Evolutionary conservation across 2,888 invertebrate genomes (phyloP), one percentile per base, ranked within the genome.

Genomic region (Perizoma affinitatum): DNA sequence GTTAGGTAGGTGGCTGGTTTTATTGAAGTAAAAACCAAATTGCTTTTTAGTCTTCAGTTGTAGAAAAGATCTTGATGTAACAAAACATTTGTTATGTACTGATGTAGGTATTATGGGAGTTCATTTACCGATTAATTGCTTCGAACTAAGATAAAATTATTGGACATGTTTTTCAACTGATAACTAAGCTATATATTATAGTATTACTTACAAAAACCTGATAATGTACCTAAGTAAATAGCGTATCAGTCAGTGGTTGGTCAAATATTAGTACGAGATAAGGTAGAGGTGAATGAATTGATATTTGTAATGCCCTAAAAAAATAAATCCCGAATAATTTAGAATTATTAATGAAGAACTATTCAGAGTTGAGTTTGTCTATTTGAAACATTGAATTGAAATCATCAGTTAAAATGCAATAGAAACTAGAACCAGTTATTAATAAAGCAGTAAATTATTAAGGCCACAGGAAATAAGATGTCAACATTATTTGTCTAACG

Each of bases 401-500:
- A 57, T 47, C n/a, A 36, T 50, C 8, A 8, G 6, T 34, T 11
- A 35, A 48, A n/a, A 22, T 41, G 10, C 50, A 41, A 4, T 33
- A 35, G 41, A 36, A 43, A 43, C 43, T 6, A 38, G 7, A 38
- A 38, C 4, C 7, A 49, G 22, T 36, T 43, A 38, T 35, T 8
- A 46, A 8, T 47, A 46, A n/a, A 1, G 38, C 45, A 42, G 42
- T 44, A 42, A 52, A 52, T n/a, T 60, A 66, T 58, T 66, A 69
- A 78, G 71, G 71, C 72, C 78, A 77, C 79, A 87, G 90, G 89
- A 90, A 89, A 88, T 82, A 79, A 75, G 78, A 73, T 84, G 83
- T 88, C 87, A 88, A 79, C 75, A 65, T 64, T 90, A 84, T 91
- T 92, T 90, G 76, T 70, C 69, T 80, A 79, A 69, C 75, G 85